Evolutionary conservation across 2,888 invertebrate genomes (phyloP).

Genomic region (Drosophila setosimentum): DNA sequence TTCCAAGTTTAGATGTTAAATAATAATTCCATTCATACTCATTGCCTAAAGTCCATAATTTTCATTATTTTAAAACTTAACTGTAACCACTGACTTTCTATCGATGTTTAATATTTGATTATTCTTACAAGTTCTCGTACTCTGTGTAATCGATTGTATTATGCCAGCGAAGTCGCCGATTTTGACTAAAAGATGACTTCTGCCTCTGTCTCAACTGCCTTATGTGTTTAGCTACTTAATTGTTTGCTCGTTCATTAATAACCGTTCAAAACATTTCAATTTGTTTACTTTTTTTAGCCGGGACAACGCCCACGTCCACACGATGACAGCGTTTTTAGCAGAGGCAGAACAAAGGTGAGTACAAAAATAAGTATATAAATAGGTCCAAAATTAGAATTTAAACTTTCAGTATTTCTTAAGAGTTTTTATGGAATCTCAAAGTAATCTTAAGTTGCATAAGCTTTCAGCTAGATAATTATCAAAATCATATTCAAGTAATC

Average conservation of each 20-base stretch:
- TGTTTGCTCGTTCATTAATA: constrained; percentile 3
- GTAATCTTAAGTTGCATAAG: background rate
- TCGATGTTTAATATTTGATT: constrained; percentile 5
- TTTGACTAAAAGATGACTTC: constrained; percentile 5
- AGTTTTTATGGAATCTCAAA: background rate
- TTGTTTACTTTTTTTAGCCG: constrained; percentile 70
- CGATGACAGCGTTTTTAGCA: constrained; percentile 84
- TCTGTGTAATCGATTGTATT: background rate
- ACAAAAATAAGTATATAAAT: background rate
- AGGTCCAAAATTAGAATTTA: background rate
- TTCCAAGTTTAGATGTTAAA: background rate
- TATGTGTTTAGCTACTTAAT: constrained; percentile 27
- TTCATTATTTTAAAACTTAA: background rate
- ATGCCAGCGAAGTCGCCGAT: background rate
- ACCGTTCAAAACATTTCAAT: constrained; percentile 7
- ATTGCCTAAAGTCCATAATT: constrained; percentile 1
- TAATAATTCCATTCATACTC: background rate
- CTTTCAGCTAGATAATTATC: background rate
- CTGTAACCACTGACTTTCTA: background rate
- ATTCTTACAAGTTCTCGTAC: constrained; percentile 3
- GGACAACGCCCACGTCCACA: constrained; percentile 84
- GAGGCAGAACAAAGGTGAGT: constrained; percentile 84
- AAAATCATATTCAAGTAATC: background rate
- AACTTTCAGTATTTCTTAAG: background rate
- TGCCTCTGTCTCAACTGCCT: constrained; percentile 12